A percentile compares a stretch with the other conserved stretches of the same genome.
phyloP scores from a whole-genome alignment of 1,140 invertebrate genomes.

The Melipona quadrifasciata region DNA sequence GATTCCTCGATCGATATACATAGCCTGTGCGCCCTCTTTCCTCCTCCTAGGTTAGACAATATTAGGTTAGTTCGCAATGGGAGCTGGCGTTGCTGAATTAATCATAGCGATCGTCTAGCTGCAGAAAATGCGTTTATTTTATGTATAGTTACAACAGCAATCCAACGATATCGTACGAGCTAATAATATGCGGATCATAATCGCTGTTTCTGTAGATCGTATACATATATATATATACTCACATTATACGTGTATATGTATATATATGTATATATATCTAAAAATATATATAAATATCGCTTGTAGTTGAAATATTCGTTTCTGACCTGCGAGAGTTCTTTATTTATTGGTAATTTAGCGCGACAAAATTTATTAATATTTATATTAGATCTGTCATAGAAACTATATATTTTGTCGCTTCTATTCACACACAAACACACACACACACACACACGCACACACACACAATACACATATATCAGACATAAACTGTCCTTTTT shows the following conservation, averaged over 20 bases:
- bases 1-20: background rate
- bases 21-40: background rate
- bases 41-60: background rate
- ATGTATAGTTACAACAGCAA: background rate
- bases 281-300: constrained; percentile 45
- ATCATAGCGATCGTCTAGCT: constrained; percentile 44
- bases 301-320: constrained; percentile 60
- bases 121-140: constrained; percentile 17
- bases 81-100: constrained; percentile 39
- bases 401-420: constrained; percentile 61
- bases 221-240: background rate
- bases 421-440: constrained; percentile 3
- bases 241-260: background rate
- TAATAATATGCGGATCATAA: background rate
- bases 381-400: constrained; percentile 51
- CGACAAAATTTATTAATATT: constrained; percentile 31
- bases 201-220: constrained; percentile 35
- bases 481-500: constrained; percentile 25
- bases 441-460: background rate
- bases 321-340: constrained; percentile 36
- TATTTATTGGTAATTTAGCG: constrained; percentile 47
- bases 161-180: constrained; percentile 5
- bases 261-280: too few relatives aligned
- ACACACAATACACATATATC: background rate
- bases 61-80: constrained; percentile 36